These are phyloP conservation scores for Alethe castanea DNA, from an alignment of 2,113 vertebrate species.

Conservation along the genomic window DNA sequence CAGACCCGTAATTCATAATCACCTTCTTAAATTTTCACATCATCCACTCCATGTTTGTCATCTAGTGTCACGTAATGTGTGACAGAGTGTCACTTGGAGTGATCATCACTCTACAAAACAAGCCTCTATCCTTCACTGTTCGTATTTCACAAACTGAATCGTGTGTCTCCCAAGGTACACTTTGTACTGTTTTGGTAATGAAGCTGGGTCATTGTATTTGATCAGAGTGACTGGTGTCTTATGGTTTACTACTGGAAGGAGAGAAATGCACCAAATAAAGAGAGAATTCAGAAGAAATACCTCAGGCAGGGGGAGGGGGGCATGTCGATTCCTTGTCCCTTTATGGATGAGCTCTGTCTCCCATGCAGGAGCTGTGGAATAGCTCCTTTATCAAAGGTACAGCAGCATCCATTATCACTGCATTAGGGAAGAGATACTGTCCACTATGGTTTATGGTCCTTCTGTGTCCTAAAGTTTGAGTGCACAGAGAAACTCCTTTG, in stretches of 20 bases:
- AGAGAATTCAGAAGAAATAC: background rate
- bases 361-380: background rate
- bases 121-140: background rate
- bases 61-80: background rate
- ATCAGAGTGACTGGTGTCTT: background rate
- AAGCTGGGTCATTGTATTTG: background rate
- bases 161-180: background rate
- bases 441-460: background rate
- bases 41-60: background rate
- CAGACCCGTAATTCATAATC: background rate
- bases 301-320: rapidly evolving
- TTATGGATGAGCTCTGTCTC: background rate
- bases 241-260: background rate
- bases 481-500: background rate
- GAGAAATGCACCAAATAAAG: background rate
- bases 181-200: background rate
- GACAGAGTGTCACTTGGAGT: background rate
- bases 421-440: background rate
- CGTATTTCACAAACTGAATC: background rate
- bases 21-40: background rate
- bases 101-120: background rate
- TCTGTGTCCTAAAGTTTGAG: background rate
- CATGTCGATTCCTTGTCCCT: background rate
- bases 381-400: background rate
- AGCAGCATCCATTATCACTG: background rate